Percentiles rank a stretch among this genome's conserved stretches.
Evolutionary conservation across 2,113 vertebrate species (phyloP).

Genomic region (Anguilla japonica): DNA sequence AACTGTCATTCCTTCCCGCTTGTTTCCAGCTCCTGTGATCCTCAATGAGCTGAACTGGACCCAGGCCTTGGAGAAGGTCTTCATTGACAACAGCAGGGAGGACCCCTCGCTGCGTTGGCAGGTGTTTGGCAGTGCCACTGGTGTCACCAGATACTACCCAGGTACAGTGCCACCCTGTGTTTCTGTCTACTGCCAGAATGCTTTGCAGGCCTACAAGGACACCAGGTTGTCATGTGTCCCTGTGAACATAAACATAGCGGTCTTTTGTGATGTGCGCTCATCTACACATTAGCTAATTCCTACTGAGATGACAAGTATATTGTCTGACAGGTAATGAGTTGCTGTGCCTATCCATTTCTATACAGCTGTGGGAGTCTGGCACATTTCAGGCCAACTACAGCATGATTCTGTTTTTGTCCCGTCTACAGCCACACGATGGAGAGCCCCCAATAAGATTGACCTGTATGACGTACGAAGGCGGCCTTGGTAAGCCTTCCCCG

Average conservation of each 20-base stretch:
- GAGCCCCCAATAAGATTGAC: slow-evolving; percentile 95
- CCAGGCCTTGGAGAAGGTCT: slow-evolving; percentile 88
- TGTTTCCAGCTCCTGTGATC: slow-evolving; percentile 83
- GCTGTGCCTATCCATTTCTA: neutral
- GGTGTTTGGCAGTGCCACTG: slow-evolving; percentile 93
- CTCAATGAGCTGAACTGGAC: slow-evolving; percentile 98
- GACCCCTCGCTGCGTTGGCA: slow-evolving; percentile 95
- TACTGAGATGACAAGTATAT: too few species aligned
- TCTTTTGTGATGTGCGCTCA: too few species aligned
- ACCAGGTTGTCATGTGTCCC: neutral
- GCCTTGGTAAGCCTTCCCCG: slow-evolving; percentile 80
- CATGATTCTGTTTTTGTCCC: neutral
- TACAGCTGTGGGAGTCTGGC: neutral
- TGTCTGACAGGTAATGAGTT: too few species aligned
- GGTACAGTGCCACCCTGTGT: slow-evolving; percentile 61
- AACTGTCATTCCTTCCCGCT: neutral
- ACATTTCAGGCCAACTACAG: neutral
- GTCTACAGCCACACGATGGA: slow-evolving; percentile 85
- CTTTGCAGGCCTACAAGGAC: neutral
- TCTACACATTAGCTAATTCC: too few species aligned
- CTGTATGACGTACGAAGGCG: slow-evolving; percentile 93
- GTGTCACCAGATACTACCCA: slow-evolving; percentile 95
- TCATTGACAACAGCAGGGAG: slow-evolving; percentile 89
- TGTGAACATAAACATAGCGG: neutral
- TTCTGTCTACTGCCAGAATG: neutral